Base-by-base conservation (phyloP, 2,797 vertebrate genomes). In the Paguma larvata region DNA sequence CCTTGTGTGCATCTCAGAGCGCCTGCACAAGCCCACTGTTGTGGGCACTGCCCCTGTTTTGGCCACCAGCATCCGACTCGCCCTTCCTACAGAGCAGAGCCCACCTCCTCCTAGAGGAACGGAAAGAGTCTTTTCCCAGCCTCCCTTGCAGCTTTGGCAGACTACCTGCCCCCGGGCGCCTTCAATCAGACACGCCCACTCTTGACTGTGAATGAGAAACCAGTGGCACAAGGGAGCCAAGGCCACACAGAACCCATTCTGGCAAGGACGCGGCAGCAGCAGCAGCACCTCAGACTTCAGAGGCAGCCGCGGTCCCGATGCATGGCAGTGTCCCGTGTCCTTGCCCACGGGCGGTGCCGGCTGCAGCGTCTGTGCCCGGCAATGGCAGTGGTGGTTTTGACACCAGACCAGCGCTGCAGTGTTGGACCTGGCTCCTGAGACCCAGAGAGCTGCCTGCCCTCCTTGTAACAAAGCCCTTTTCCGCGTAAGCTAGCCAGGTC, bases 81-180 rank as follows among this genome's bases (percentile, higher is more conserved):
- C 30, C 48, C 62, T 84, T 75, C 34, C 53, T 44, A 6, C 1
- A 19, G 80, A 34, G 11, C 73, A 86, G 82, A 95, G 56, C 59
- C 79, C 68, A 48, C 38, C 46, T 80, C 67, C 44, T 75, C 14
- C n/a, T 21, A 27, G 14, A 90, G 77, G 63, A 41, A 15, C 46
- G 1, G 46, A 53, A 85, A 93, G 79, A 0, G 10, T 14, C 63
- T 92, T 59, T 88, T 82, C 23, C 86, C 79, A 48, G 73, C 73
- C 59, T 97, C 85, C 78, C 78, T 91, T 72, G 88, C 19, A 72
- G 94, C 92, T 91, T 75, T 84, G 53, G 30, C 21, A 2, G 75
- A 56, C 16, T 21, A 5, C 4, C 13, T 32, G 65, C 38, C 18
- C 18, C 21, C 46, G 63, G 56, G 53, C 2, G n/a, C 56, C 46